These are phyloP conservation scores for Acheta domesticus DNA, from an alignment of 2,888 invertebrate genomes.

Conservation along the genomic window DNA sequence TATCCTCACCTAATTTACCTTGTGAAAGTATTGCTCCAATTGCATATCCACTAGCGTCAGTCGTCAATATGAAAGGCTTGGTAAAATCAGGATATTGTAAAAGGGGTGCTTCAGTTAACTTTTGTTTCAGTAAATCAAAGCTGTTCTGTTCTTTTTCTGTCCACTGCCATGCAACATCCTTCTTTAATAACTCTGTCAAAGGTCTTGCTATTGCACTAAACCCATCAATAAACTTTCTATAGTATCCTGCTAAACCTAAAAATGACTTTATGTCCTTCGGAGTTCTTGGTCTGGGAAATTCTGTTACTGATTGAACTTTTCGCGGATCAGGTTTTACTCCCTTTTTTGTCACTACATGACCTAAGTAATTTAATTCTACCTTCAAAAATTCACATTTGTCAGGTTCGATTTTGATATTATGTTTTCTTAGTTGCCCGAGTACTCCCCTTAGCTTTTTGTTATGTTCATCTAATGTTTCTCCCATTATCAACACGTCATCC, in stretches of 20 bases:
- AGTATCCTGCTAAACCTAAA: background rate
- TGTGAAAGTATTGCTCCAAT: background rate
- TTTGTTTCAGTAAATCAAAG: background rate
- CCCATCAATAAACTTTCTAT: background rate
- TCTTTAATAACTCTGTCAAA: background rate
- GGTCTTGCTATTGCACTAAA: background rate
- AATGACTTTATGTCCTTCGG: background rate
- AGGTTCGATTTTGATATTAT: background rate
- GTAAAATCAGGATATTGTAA: background rate
- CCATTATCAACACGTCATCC: no score
- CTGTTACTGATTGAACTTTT: background rate
- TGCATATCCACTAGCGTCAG: background rate
- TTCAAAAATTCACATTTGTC: background rate
- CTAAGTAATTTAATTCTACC: background rate
- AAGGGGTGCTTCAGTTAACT: background rate
- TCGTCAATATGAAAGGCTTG: background rate
- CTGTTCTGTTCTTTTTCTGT: background rate
- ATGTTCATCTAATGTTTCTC: no score
- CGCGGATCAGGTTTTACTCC: background rate
- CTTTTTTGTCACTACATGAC: background rate
- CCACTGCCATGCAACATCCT: background rate
- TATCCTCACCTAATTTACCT: background rate
- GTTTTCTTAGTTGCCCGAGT: no score
- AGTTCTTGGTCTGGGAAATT: background rate
- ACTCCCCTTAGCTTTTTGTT: no score